Conservation (phyloP, 2,888 invertebrate species). For the Parnassius orleans region DNA sequence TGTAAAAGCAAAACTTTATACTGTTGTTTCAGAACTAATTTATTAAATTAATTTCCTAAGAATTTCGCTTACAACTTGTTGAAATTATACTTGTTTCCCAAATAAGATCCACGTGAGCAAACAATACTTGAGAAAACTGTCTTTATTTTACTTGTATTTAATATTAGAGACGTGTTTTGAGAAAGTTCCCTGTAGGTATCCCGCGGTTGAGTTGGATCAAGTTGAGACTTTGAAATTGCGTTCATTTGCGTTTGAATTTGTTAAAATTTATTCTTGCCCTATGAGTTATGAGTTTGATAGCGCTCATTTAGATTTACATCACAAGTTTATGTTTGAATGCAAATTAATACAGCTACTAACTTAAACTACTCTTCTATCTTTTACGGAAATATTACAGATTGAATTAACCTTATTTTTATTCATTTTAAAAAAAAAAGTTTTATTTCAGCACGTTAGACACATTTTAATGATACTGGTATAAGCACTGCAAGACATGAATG, state of each 20-base stretch:
- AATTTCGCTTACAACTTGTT: slow-evolving; percentile 57
- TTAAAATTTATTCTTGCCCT: slow-evolving; percentile 43
- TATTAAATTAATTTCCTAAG: slow-evolving; percentile 64
- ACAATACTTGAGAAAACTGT: slow-evolving; percentile 62
- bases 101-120: slow-evolving; percentile 63
- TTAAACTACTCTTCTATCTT: too few relatives aligned
- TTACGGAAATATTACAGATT: too few relatives aligned
- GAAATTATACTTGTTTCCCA: slow-evolving; percentile 64
- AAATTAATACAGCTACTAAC: too few relatives aligned
- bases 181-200: slow-evolving; percentile 49
- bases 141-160: slow-evolving; percentile 75
- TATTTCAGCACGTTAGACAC: too few relatives aligned
- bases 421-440: too few relatives aligned
- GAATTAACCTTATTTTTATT: too few relatives aligned
- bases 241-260: slow-evolving; percentile 59
- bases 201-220: slow-evolving; percentile 50
- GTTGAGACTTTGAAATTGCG: slow-evolving; percentile 63
- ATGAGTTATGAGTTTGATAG: slow-evolving; percentile 44
- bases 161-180: slow-evolving; percentile 70
- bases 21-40: slow-evolving; percentile 59
- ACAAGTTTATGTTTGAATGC: background rate
- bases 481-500: too few relatives aligned
- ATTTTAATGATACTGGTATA: too few relatives aligned
- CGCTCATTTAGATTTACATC: slow-evolving; percentile 22
- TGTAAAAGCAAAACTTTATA: slow-evolving; percentile 47